Evolutionary conservation across 35 echinoderm and acorn worm genomes (phyloP), one percentile per base, ranked within the genome.

Genomic region (Ptychodera flava): DNA sequence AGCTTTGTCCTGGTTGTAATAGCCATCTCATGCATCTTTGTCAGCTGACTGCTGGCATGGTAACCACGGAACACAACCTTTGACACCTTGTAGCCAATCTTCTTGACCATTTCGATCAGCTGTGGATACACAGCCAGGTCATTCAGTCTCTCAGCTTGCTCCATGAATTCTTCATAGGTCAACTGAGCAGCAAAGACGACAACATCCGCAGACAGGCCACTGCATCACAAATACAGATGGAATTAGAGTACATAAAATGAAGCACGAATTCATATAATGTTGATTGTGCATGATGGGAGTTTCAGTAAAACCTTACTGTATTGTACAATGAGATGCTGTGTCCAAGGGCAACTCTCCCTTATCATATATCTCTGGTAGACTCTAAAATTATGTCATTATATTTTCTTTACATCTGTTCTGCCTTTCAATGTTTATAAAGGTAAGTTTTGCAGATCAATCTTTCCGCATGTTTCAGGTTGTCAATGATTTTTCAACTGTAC

Each of bases 41-140:
- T 36, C 14, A 83, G 82, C 37, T 16, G 34, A 1, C 1, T 28
- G 29, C 35, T 83, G 12, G 82, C 82, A 83, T 83, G 82, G 82
- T 83, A 83, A 30, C 82, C 82, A 83, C 82, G 82, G 35, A 83
- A 83, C 28, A 83, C 82, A 37, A 83, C 82, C 35, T 83, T 83
- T 34, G 82, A 83, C 1, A 83, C 82, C 10, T 36, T 10, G 35
- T 83, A 83, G 15, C 82, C 82, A 83, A 83, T 83, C 34, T 36
- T 16, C 82, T 83, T 83, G 35, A n/a, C 37, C 1, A 34, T 33
- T 83, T 83, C 82, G 33, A 83, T 37, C 82, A 83, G 37, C 10
- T 35, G 33, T 83, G 82, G 82, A 37, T 83, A 83, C 10, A 14
- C 37, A 29, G 34, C 32, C 0, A 83, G 16, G 16, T 83, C 37